Evolutionary conservation across 2,888 invertebrate species (phyloP), one percentile per base, ranked within the genome.

Genomic region (Athrips mouffetella): DNA sequence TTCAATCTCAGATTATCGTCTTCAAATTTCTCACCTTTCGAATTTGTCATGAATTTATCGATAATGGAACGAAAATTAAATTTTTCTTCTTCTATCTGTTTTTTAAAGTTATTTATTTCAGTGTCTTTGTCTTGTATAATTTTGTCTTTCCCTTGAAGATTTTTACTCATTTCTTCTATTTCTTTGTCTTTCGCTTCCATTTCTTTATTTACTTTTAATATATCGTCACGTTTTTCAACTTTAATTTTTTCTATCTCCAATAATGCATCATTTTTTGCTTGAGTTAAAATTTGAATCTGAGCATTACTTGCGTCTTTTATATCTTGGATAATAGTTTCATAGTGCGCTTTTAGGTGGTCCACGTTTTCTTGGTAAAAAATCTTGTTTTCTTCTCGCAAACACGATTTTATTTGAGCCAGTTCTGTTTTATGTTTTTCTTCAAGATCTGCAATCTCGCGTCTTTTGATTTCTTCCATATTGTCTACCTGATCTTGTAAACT

Each of bases 361-460:
- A 85, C 15, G 58, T 73, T 76, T 16, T 65, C 73, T 39, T 82
- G 80, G 54, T 72, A 75, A 11, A 50, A 48, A 0, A 49, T 30
- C 55, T 67, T 76, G 2, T 62, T 49, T 52, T 84, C 81, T 52
- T 78, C 74, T 31, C 69, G 70, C 1, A 73, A 54, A 11, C 54
- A 25, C 2, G 67, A 65, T 62, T 74, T 76, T 0, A 73, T 40
- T 44, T 70, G 68, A 6, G 77, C 66, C 7, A 82, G 58, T 59
- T 83, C 76, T 29, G 81, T 49, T 59, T 75, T 76, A 53, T 83
- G 68, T 49, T 73, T 73, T 1, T 72, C 71, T 51, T 71, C 60
- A 8, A 84, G 55, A 52, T 79, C 75, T 46, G 81, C 74, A 5
- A 84, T 70, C 63, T 85, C 77, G 48, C 72, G 68, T 35, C 52